Conservation (phyloP, 2,888 invertebrate species). For the Boloria euphrosyne region DNA sequence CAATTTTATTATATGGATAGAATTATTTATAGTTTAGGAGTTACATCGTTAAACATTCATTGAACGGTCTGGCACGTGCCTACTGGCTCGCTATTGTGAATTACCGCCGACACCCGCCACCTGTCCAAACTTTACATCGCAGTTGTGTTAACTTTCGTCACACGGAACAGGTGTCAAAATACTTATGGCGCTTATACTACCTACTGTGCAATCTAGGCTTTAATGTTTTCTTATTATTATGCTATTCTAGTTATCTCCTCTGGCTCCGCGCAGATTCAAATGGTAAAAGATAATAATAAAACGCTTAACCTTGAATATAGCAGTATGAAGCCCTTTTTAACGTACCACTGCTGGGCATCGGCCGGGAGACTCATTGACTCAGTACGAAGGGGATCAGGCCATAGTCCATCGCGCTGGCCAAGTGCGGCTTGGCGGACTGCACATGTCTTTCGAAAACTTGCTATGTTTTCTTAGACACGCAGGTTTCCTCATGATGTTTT, state of each 20-base stretch:
- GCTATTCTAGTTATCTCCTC: neutral
- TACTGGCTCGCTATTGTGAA: neutral
- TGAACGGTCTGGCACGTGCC: constrained; percentile 9
- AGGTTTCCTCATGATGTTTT: too few species aligned
- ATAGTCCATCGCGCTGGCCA: too few species aligned
- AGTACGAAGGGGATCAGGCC: too few species aligned
- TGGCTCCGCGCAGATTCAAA: too few species aligned
- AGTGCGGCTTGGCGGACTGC: too few species aligned
- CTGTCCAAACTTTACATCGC: constrained; percentile 12
- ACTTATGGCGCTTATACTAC: constrained; percentile 5
- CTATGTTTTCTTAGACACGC: too few species aligned
- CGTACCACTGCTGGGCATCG: too few species aligned
- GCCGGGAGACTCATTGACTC: too few species aligned
- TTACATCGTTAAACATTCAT: neutral
- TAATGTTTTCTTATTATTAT: neutral
- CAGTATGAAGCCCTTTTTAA: too few species aligned
- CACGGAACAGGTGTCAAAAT: constrained; percentile 24
- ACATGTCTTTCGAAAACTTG: too few species aligned
- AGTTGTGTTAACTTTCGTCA: constrained; percentile 26
- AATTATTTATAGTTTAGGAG: constrained; percentile 2
- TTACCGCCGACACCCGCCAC: constrained; percentile 5
- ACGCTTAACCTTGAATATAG: too few species aligned
- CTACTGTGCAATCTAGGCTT: neutral
- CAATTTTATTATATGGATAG: neutral
- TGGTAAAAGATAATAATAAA: too few species aligned